Conservation (phyloP, 1,140 invertebrate species). For the Drosophila orena region DNA sequence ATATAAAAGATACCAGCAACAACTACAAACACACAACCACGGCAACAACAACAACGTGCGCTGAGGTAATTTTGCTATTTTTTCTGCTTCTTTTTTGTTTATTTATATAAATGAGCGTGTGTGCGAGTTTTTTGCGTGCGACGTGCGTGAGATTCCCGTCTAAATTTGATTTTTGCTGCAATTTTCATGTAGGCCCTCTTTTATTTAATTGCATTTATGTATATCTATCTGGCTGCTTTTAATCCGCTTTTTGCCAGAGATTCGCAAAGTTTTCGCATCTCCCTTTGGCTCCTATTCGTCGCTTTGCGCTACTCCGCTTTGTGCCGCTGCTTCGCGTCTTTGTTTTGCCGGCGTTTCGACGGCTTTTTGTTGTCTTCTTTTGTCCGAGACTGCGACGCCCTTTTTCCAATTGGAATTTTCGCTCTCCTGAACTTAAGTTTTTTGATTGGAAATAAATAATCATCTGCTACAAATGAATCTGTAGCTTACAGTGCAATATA, state of each 20-base stretch:
- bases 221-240: slow-evolving; percentile 16
- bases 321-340: slow-evolving; percentile 66
- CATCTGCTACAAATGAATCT: not conserved
- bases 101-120: slow-evolving; percentile 58
- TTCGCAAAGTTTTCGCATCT: slow-evolving; percentile 32
- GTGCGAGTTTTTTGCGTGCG: slow-evolving; percentile 14
- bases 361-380: slow-evolving; percentile 30
- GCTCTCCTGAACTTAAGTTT: not conserved
- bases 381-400: slow-evolving; percentile 59
- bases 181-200: slow-evolving; percentile 25
- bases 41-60: slow-evolving; percentile 50
- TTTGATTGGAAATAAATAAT: not conserved
- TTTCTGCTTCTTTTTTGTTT: slow-evolving; percentile 72
- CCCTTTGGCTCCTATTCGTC: slow-evolving; percentile 18
- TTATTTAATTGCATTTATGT: slow-evolving; percentile 29
- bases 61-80: slow-evolving; percentile 82
- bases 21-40: slow-evolving; percentile 58
- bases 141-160: slow-evolving; percentile 52
- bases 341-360: slow-evolving; percentile 75
- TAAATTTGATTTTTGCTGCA: slow-evolving; percentile 60
- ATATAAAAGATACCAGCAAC: slow-evolving; percentile 42
- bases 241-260: slow-evolving; percentile 21
- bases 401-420: slow-evolving; percentile 62
- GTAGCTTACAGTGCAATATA: too few species aligned
- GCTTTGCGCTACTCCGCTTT: slow-evolving; percentile 46